Evolutionary conservation across 2,797 vertebrate genomes (phyloP), one percentile per base, ranked within the genome.

Genomic region (Hipposideros larvatus): DNA sequence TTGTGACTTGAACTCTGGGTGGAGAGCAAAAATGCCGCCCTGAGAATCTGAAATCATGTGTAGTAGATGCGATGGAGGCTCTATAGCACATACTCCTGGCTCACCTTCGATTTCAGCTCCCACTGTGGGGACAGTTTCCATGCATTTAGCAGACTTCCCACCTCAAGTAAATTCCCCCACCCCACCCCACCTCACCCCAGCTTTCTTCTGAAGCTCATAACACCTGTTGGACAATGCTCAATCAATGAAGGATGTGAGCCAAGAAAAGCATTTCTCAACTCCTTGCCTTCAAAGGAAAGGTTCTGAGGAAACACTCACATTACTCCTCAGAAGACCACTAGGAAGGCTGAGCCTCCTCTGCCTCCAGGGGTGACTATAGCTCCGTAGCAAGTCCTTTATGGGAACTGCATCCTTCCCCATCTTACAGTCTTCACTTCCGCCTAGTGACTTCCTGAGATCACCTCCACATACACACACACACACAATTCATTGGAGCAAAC

Each of bases 151-250:
- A 24, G 31, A 31, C 26, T 48, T 55, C 10, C 16, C 4, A 41
- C 22, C 53, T 85, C 18, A 34, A 55, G 13, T 71, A 55, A 46
- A 7, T 71, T 7, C 11, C 28, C 31, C 7, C 2, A 18, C 28
- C 5, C 31, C 0, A 15, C 1, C 5, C 3, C 10, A n/a, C 7
- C 57, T 9, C 21, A 22, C 4, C 2, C 11, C 13, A 74, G 2
- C 26, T 95, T 79, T 68, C 73, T n/a, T 79, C 46, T 70, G 48
- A 80, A 70, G 15, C 26, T 31, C 16, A 3, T 48, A 48, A 55
- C 13, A 46, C 15, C 21, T 66, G 41, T 73, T 73, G 24, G 15
- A 51, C 55, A 77, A 87, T 83, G 21, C 3, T 34, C 26, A 51
- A 65, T 48, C 18, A 78, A 51, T 59, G 43, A 10, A 79, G 34